Evolutionary conservation across 2,797 vertebrate genomes (phyloP).

Genomic region (Hyperoplus immaculatus): DNA sequence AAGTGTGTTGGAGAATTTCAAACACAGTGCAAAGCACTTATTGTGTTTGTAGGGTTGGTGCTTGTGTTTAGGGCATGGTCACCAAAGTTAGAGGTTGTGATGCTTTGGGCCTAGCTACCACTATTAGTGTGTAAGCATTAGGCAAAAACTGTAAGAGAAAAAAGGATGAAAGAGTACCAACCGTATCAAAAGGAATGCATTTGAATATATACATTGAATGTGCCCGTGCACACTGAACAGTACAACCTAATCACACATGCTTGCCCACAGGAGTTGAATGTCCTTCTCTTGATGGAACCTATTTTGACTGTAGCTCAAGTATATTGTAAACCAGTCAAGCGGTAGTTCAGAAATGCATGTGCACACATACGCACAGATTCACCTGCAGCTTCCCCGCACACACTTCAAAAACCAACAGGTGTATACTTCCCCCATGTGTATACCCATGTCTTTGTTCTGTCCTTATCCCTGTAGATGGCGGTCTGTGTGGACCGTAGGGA

Average conservation of each 20-base stretch:
- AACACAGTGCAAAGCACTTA: too few species aligned
- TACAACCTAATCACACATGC: constrained; percentile 6
- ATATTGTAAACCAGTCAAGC: constrained; percentile 57
- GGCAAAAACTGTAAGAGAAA: constrained; percentile 30
- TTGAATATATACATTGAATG: neutral
- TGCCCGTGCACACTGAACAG: constrained; percentile 4
- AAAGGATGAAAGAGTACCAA: neutral
- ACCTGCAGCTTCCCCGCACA: neutral
- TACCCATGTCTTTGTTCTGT: constrained; percentile 28
- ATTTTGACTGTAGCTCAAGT: constrained; percentile 31
- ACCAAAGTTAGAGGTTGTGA: too few species aligned
- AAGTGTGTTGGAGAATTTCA: too few species aligned
- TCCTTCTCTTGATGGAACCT: constrained; percentile 30
- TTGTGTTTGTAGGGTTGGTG: too few species aligned
- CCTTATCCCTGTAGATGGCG: constrained; percentile 46
- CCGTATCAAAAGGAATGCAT: constrained; percentile 1
- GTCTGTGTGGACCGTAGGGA: constrained; percentile 25
- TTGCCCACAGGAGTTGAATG: constrained; percentile 35
- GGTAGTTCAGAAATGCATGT: constrained; percentile 27
- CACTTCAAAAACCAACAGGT: constrained; percentile 15
- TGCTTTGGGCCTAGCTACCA: too few species aligned
- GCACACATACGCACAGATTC: constrained; percentile 29
- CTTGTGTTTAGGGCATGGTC: too few species aligned
- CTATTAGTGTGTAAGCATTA: neutral
- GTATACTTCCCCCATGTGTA: constrained; percentile 8